Base-by-base conservation (phyloP, 2,888 invertebrate species). In the Synergus japonicus region DNA sequence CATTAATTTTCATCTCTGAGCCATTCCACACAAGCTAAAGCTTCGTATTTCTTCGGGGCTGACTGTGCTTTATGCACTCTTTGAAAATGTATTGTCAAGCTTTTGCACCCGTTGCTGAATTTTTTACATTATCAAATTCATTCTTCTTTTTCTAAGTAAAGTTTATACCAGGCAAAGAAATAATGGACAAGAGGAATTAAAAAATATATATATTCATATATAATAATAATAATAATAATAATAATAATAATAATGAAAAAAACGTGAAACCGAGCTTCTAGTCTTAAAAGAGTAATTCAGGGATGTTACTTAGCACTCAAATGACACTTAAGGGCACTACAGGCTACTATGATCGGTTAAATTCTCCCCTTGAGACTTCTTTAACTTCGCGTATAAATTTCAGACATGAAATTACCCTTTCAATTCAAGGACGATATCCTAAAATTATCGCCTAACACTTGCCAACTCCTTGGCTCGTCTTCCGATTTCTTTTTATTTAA, bases 1-100 rank as follows among this genome's bases (percentile, higher is more conserved):
- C 84, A 85, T 86, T 84, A 85, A 85, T 86, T 81, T 77, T 81
- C 67, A 67, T 67, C 67, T 43, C 41, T 67, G 67, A 44, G 44
- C 43, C 67, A 67, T 67, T 67, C 67, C 44, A 60, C 22, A 22
- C 22, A 60, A 22, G 12, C 60, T 60, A 9, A 60, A 22, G 60
- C 60, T 22, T 60, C 22, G 60, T 60, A 60, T 60, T 60, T 60
- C 60, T 60, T 22, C 60, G 18, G 60, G 41, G 44, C 67, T 67
- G 44, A 43, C 67, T 67, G 18, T 67, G 46, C 67, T 41, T 66
- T 66, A 41, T 66, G 41, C 65, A 66, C n/a, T 66, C 41, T 43
- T 37, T 15, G n/a, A 1, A n/a, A 66, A 66, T 12, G 18, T 66
- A 66, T 41, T 41, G 15, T n/a, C n/a, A n/a, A 66, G 37, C 43